Conservation (phyloP, 2,888 invertebrate genomes). For the Willowsia nigromaculata region DNA sequence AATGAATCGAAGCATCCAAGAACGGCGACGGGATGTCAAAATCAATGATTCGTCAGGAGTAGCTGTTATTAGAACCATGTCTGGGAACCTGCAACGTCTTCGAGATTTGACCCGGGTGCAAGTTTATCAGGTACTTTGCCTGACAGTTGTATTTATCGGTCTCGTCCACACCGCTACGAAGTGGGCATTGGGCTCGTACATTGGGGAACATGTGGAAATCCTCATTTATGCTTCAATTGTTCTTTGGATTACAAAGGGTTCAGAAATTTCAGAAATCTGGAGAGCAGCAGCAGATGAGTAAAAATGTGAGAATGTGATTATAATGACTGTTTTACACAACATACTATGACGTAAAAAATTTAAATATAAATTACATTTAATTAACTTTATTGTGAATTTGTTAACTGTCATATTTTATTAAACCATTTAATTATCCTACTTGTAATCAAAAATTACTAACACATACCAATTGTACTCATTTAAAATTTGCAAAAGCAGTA, state of each 20-base stretch:
- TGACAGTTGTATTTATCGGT: too few species aligned
- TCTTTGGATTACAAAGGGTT: neutral
- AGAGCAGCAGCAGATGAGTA: too few species aligned
- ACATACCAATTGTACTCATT: too few species aligned
- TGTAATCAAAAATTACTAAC: too few species aligned
- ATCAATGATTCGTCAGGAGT: too few species aligned
- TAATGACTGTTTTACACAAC: too few species aligned
- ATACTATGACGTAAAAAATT: too few species aligned
- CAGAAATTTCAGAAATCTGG: conserved; percentile 1
- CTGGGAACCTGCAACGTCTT: neutral
- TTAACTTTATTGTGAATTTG: neutral
- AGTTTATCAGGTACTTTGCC: neutral
- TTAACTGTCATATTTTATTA: neutral
- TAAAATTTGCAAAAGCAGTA: too few species aligned
- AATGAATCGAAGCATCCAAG: neutral
- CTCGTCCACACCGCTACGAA: neutral
- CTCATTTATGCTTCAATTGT: neutral
- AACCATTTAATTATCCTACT: neutral
- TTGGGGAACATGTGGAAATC: conserved; percentile 71
- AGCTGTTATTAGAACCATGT: neutral
- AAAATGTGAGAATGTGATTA: too few species aligned
- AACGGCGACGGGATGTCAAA: too few species aligned
- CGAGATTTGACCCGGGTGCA: neutral
- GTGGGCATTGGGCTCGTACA: conserved; percentile 53
- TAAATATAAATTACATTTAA: too few species aligned